Percentiles rank a stretch among this genome's conserved stretches.
Conservation (phyloP, 2,113 vertebrate genomes). For the Nipponia nippon region DNA sequence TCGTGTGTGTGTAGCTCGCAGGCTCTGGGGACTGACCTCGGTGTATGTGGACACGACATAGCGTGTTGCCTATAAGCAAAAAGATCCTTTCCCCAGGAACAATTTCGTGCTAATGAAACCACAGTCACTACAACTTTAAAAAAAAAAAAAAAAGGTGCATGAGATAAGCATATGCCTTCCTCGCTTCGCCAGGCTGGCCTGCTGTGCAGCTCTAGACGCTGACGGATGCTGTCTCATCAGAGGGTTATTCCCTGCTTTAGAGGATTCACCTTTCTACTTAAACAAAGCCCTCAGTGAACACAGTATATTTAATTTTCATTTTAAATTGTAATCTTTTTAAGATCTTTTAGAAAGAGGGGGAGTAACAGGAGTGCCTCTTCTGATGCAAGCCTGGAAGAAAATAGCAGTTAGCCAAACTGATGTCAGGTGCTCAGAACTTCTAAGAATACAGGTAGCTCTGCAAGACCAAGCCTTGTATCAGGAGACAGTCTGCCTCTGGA, state of each 20-base stretch:
- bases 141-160: not conserved
- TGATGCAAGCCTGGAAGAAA: not conserved
- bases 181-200: not conserved
- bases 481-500: not conserved
- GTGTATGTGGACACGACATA: rapidly evolving
- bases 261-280: slow-evolving; percentile 22
- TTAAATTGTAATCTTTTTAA: not conserved
- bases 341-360: not conserved
- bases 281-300: not conserved
- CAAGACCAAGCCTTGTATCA: not conserved
- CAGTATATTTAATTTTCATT: not conserved
- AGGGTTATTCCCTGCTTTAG: not conserved
- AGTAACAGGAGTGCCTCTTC: not conserved
- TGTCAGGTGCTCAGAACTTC: not conserved
- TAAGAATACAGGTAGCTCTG: not conserved
- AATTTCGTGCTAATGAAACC: not conserved
- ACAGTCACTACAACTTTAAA: not conserved
- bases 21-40: not conserved
- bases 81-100: not conserved
- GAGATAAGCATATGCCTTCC: not conserved
- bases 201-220: not conserved
- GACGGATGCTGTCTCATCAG: slow-evolving; percentile 32
- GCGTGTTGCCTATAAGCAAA: rapidly evolving
- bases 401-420: not conserved
- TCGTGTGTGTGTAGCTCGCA: not conserved